phyloP scores from a whole-genome alignment of 2,797 vertebrate species.

The Brachymystax lenok region DNA sequence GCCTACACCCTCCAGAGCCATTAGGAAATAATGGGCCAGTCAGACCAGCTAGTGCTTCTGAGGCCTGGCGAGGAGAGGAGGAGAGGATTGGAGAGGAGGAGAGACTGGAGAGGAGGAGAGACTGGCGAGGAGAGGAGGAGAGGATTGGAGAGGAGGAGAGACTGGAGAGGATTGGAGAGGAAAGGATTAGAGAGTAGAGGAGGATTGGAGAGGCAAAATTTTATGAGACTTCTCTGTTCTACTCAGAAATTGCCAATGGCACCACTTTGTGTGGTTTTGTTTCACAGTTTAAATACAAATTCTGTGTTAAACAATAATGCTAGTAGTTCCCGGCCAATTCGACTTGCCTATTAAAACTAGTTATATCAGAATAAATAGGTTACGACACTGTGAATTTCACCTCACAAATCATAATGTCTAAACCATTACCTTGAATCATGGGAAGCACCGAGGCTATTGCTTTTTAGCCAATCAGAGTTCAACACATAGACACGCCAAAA shows the following conservation, averaged over 20 bases:
- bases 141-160: background rate
- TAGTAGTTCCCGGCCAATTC: constrained; percentile 26
- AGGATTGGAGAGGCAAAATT: constrained; percentile 27
- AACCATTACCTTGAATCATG: constrained; percentile 8
- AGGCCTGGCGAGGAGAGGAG: constrained; percentile 36
- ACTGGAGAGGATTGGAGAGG: constrained; percentile 13
- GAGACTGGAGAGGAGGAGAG: background rate
- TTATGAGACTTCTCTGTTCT: constrained; percentile 59
- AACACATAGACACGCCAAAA: too few relatives aligned
- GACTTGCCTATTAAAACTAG: constrained; percentile 32
- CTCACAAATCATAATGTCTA: constrained; percentile 6
- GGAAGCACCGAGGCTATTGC: background rate
- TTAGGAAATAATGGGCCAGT: constrained; percentile 72
- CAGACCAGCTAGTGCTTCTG: constrained; percentile 60
- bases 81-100: background rate
- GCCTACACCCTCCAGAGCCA: constrained; percentile 54
- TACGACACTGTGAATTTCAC: constrained; percentile 28
- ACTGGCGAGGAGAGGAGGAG: constrained; percentile 16
- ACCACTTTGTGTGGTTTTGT: constrained; percentile 56
- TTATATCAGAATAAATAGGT: constrained; percentile 38
- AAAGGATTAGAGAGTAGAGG: background rate
- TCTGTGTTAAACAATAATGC: constrained; percentile 32
- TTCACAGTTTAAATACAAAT: constrained; percentile 17
- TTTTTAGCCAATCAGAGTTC: background rate
- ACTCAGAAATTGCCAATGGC: constrained; percentile 63